Percentiles rank a stretch among this genome's conserved stretches.
These are phyloP conservation scores for Ramphastos sulfuratus DNA, from an alignment of 2,113 vertebrate species.

Conservation along the genomic window DNA sequence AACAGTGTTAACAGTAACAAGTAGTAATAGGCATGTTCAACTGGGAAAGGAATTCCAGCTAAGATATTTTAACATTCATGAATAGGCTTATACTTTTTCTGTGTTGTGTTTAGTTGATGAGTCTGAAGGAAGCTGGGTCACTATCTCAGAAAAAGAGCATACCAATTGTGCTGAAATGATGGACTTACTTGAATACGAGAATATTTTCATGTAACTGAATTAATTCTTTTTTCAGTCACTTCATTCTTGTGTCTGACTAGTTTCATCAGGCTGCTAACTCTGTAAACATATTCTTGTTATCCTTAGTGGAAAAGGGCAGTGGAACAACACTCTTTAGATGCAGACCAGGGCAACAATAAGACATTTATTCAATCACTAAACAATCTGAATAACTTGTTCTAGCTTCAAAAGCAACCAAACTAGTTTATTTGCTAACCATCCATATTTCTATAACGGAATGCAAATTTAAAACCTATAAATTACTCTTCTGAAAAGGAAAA, in stretches of 20 bases:
- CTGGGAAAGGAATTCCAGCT: background rate
- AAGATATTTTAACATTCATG: background rate
- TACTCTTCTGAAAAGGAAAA: background rate
- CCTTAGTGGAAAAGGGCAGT: background rate
- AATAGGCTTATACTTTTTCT: background rate
- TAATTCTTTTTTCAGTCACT: background rate
- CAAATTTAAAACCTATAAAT: background rate
- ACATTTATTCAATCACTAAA: background rate
- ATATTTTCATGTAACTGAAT: background rate
- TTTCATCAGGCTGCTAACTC: background rate
- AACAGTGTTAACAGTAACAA: background rate
- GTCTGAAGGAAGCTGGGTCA: background rate
- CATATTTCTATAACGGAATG: background rate
- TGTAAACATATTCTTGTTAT: background rate
- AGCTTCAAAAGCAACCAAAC: background rate
- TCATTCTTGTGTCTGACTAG: background rate
- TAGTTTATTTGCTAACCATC: background rate
- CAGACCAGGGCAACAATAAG: background rate
- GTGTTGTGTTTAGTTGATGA: background rate
- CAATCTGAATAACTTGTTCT: background rate
- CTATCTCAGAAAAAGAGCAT: background rate
- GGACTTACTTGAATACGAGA: background rate
- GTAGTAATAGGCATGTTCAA: background rate
- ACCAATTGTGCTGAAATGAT: background rate
- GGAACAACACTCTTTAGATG: background rate